These are phyloP conservation scores for Tetraodon nigroviridis DNA, from an alignment of 2,113 vertebrate genomes.

Conservation along the genomic window DNA sequence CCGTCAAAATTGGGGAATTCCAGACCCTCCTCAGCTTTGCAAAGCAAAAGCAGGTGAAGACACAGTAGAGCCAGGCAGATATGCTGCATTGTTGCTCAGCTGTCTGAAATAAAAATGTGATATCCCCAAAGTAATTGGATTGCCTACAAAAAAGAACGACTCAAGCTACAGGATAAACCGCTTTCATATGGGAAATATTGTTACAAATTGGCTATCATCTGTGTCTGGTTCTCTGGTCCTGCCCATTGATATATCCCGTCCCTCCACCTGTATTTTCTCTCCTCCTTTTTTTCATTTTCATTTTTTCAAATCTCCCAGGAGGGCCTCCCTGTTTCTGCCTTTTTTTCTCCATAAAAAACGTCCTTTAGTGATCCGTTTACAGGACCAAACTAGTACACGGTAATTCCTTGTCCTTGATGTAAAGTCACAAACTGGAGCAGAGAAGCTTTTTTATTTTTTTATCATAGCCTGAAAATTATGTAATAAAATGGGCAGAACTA, in stretches of 20 bases:
- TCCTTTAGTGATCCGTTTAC: constrained; percentile 12
- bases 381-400: constrained; percentile 7
- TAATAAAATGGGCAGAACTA: no score
- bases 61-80: constrained; percentile 66
- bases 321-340: constrained; percentile 23
- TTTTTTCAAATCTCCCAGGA: constrained; percentile 37
- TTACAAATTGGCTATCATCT: constrained; percentile 7
- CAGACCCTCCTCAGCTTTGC: constrained; percentile 86
- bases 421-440: constrained; percentile 11
- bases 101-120: constrained; percentile 8
- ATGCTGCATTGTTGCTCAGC: constrained; percentile 54
- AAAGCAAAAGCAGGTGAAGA: constrained; percentile 67
- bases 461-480: no score
- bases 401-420: constrained; percentile 23
- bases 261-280: constrained; percentile 39
- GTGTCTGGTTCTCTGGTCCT: background rate
- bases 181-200: constrained; percentile 5
- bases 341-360: constrained; percentile 6
- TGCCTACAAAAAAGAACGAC: background rate
- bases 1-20: constrained; percentile 94
- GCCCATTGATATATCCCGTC: constrained; percentile 17
- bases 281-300: constrained; percentile 29
- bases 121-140: constrained; percentile 1
- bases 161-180: constrained; percentile 4
- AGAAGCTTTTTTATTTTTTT: background rate